Evolutionary conservation across 2,113 vertebrate genomes (phyloP).

Genomic region (Malaclemys terrapin): DNA sequence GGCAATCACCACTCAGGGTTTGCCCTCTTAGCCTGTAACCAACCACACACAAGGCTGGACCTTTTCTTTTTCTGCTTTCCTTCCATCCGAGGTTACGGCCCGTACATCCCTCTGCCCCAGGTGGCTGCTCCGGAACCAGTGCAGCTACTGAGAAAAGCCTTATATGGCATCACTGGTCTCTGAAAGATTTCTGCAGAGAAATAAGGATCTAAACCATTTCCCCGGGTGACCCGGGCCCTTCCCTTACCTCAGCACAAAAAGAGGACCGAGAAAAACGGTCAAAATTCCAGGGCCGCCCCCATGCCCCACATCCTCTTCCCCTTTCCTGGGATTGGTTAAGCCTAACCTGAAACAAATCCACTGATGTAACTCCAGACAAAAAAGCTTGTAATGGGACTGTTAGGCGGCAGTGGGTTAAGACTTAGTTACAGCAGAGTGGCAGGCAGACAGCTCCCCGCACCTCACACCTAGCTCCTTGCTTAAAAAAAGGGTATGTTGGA

Average conservation of each 20-base stretch:
- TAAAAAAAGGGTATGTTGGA: too few relatives aligned
- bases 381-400: neutral
- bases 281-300: neutral
- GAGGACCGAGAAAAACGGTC: neutral
- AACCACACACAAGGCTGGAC: neutral
- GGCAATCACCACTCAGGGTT: neutral
- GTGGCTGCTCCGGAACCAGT: neutral
- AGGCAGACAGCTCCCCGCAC: neutral
- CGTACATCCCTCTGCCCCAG: neutral
- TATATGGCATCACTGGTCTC: neutral
- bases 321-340: neutral
- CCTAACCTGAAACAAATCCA: neutral
- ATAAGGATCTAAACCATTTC: neutral
- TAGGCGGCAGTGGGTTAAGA: neutral
- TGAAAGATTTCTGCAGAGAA: neutral
- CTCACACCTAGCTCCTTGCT: neutral
- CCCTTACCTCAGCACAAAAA: neutral
- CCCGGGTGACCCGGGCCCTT: neutral
- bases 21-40: neutral
- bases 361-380: neutral
- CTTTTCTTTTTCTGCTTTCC: too few relatives aligned
- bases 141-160: neutral
- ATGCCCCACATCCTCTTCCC: neutral
- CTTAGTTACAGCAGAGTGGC: neutral
- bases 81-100: neutral